These are phyloP conservation scores for Callimorpha dominula DNA, from an alignment of 2,888 invertebrate species.

Conservation along the genomic window DNA sequence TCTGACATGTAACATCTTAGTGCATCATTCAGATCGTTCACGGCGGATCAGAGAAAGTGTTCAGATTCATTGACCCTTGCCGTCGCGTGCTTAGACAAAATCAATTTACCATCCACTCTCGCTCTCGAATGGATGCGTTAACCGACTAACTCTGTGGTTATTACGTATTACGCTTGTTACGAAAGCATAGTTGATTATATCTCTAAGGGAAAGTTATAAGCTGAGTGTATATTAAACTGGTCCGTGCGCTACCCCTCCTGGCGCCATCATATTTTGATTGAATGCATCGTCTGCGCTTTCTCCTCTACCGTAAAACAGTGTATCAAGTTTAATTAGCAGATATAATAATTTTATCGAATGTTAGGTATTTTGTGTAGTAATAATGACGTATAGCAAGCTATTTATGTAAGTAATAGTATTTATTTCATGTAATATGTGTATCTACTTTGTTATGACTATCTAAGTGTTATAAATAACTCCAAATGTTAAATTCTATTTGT, in stretches of 20 bases:
- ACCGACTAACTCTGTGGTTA: slow-evolving; percentile 56
- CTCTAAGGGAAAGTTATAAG: slow-evolving; percentile 79
- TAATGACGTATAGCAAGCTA: too few species aligned
- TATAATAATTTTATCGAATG: slow-evolving; percentile 6
- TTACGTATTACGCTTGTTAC: slow-evolving; percentile 75
- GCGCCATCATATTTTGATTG: slow-evolving; percentile 51
- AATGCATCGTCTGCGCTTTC: slow-evolving; percentile 37
- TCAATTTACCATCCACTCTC: slow-evolving; percentile 80
- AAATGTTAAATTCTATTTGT: too few species aligned
- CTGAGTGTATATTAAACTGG: slow-evolving; percentile 47
- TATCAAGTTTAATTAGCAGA: slow-evolving; percentile 22
- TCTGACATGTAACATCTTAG: slow-evolving; percentile 44
- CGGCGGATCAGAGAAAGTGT: slow-evolving; percentile 71
- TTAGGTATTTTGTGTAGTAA: slow-evolving; percentile 13
- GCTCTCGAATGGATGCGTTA: slow-evolving; percentile 72
- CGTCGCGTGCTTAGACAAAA: slow-evolving; percentile 80
- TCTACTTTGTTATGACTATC: too few species aligned
- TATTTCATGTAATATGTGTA: too few species aligned
- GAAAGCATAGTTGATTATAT: slow-evolving; percentile 69
- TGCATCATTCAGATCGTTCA: slow-evolving; percentile 51
- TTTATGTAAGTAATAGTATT: too few species aligned
- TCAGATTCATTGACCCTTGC: slow-evolving; percentile 73
- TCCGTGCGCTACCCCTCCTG: slow-evolving; percentile 51
- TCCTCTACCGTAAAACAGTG: slow-evolving; percentile 27
- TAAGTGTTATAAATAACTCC: too few species aligned